Evolutionary conservation across 2,888 invertebrate species (phyloP), one percentile per base, ranked within the genome.

Genomic region (Arctia plantaginis): DNA sequence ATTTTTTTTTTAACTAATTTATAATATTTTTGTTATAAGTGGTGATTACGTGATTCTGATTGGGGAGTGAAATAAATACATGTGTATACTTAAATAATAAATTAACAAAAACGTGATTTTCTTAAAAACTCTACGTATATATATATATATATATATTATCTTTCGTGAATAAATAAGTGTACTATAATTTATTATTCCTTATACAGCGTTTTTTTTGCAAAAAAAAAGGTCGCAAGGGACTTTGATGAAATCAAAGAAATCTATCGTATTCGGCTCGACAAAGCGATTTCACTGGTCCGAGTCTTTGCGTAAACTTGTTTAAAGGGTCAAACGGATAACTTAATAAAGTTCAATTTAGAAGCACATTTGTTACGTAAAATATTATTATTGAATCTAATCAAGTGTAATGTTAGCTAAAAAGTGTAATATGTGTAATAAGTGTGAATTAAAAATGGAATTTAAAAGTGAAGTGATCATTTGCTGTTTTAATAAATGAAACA

Each of bases 281-380:
- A 83, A 84, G 82, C 82, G 76, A 82, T 84, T 85, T 82, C 73
- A 82, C 72, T 66, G 74, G 73, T 72, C 55, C 75, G 73, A 77
- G 71, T 80, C 80, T 85, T 80, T 80, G 79, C 80, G 74, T 79
- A 82, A 85, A 84, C 85, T 85, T 82, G 70, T 78, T 83, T 80
- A 83, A 82, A 82, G 78, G 84, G 82, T 83, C 79, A 84, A 84
- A 85, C 79, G 78, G 84, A 82, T 84, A 82, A 85, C 78, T 30
- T 78, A 77, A 84, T 80, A 80, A 77, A 80, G 77, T 80, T 83
- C 51, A 23, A 73, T 78, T 67, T 77, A 55, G 66, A 77, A 41
- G 30, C 30, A 62, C 62, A 30, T 70, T 62, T 13, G 23, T 30
- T 30, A 62, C 18, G 12, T 62, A 62, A 62, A 62, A 70, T 70